A percentile compares a stretch with the other conserved stretches of the same genome.
These are phyloP conservation scores for Atherinosoma microstoma DNA, from an alignment of 2,797 vertebrate genomes.

Conservation along the genomic window DNA sequence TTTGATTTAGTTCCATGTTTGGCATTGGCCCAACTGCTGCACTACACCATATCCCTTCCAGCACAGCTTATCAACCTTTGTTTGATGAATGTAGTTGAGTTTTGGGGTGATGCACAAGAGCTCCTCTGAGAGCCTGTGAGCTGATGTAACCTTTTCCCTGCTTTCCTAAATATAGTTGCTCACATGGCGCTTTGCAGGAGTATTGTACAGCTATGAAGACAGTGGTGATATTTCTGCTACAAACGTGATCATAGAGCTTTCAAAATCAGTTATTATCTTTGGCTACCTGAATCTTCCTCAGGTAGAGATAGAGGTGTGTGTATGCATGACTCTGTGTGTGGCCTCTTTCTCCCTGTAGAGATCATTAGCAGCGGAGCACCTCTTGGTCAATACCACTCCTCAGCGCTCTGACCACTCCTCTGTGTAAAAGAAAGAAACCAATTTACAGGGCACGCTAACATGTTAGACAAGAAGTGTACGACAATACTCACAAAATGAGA, in stretches of 20 bases:
- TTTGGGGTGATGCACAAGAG: slow-evolving; percentile 20
- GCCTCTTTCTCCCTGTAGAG: slow-evolving; percentile 51
- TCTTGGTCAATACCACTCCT: slow-evolving; percentile 59
- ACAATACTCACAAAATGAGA: slow-evolving; percentile 53
- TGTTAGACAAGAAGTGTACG: slow-evolving; percentile 61
- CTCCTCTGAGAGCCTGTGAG: slow-evolving; percentile 35
- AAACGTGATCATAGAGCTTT: slow-evolving; percentile 16
- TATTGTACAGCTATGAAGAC: slow-evolving; percentile 7
- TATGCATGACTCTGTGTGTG: slow-evolving; percentile 29
- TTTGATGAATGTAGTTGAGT: slow-evolving; percentile 37
- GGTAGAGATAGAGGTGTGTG: slow-evolving; percentile 14
- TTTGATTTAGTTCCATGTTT: slow-evolving; percentile 29
- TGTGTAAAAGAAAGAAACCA: slow-evolving; percentile 50
- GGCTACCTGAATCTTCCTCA: slow-evolving; percentile 11
- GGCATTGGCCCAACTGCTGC: slow-evolving; percentile 24
- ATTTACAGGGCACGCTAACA: slow-evolving; percentile 49
- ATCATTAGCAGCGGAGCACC: slow-evolving; percentile 64
- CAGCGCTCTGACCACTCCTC: slow-evolving; percentile 10
- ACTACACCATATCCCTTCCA: neutral
- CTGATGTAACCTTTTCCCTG: slow-evolving; percentile 13
- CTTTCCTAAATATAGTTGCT: slow-evolving; percentile 41
- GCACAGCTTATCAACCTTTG: slow-evolving; percentile 12
- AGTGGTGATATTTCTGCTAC: slow-evolving; percentile 18
- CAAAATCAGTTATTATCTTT: slow-evolving; percentile 49
- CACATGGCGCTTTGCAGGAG: slow-evolving; percentile 23